phyloP scores from a whole-genome alignment of 2,888 invertebrate species.

The Philereme transversata region DNA sequence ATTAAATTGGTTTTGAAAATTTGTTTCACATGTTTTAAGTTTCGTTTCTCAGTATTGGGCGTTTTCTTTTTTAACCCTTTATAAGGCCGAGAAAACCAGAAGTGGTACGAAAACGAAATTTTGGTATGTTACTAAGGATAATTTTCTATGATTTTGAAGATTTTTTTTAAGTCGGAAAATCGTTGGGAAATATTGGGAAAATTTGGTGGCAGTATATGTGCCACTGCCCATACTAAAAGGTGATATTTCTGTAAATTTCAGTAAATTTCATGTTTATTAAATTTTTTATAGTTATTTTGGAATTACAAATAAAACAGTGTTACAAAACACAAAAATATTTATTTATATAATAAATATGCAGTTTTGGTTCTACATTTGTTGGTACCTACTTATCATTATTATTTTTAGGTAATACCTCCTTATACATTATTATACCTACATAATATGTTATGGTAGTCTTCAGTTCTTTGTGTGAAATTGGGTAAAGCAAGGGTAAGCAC shows the following conservation, averaged over 20 bases:
- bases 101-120: constrained; percentile 25
- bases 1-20: too few species aligned
- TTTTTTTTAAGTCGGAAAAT: constrained; percentile 20
- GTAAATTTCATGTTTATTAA: constrained; percentile 5
- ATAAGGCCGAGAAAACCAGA: constrained; percentile 15
- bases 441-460: constrained; percentile 9
- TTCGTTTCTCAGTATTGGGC: too few species aligned
- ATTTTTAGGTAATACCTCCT: constrained; percentile 13
- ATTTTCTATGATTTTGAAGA: constrained; percentile 13
- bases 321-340: constrained; percentile 20
- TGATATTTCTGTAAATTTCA: constrained; percentile 23
- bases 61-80: not conserved
- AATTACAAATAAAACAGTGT: constrained; percentile 23
- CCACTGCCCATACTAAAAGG: constrained; percentile 18
- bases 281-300: constrained; percentile 11
- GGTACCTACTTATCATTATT: constrained; percentile 11
- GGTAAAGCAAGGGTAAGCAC: constrained; percentile 31
- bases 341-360: constrained; percentile 16
- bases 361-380: constrained; percentile 13
- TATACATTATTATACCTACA: constrained; percentile 8
- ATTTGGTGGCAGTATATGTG: constrained; percentile 30
- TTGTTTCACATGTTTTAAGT: too few species aligned
- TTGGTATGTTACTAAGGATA: constrained; percentile 25
- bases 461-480: constrained; percentile 22
- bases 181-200: constrained; percentile 22